These are phyloP conservation scores for Megalurothrips usitatus DNA, from an alignment of 2,888 invertebrate species.

Conservation along the genomic window DNA sequence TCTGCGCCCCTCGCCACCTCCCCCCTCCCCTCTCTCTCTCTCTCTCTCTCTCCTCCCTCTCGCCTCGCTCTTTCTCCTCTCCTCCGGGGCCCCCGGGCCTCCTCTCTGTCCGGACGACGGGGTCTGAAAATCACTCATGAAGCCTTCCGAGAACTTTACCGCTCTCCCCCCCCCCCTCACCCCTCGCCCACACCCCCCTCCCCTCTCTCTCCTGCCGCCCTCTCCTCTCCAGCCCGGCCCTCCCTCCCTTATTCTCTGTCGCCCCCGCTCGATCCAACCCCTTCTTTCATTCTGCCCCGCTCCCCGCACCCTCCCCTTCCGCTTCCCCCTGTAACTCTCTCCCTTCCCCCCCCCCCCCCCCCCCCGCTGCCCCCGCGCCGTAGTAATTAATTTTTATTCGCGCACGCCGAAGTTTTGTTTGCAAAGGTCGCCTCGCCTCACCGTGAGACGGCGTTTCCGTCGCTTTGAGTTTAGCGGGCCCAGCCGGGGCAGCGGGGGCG, in stretches of 20 bases:
- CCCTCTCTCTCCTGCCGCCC: neutral
- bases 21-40: neutral
- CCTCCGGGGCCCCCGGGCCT: neutral
- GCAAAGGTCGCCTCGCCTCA: neutral
- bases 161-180: constrained; percentile 29
- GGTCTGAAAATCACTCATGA: neutral
- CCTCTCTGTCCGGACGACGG: neutral
- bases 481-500: no score
- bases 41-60: neutral
- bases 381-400: constrained; percentile 19
- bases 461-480: constrained; percentile 42
- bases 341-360: no score
- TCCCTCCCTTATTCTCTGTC: no score
- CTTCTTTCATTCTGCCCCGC: neutral
- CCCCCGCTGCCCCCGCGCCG: neutral
- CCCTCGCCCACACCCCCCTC: constrained; percentile 25
- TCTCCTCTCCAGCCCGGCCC: no score
- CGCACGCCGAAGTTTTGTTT: neutral
- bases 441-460: constrained; percentile 29
- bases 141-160: neutral
- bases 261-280: no score
- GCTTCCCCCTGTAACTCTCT: no score
- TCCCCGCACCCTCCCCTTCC: constrained; percentile 20
- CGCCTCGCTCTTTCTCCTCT: neutral
- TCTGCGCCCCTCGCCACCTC: neutral